These are phyloP conservation scores for Porites rus DNA, from an alignment of 92 coral and sea anemone genomes.

Conservation along the genomic window DNA sequence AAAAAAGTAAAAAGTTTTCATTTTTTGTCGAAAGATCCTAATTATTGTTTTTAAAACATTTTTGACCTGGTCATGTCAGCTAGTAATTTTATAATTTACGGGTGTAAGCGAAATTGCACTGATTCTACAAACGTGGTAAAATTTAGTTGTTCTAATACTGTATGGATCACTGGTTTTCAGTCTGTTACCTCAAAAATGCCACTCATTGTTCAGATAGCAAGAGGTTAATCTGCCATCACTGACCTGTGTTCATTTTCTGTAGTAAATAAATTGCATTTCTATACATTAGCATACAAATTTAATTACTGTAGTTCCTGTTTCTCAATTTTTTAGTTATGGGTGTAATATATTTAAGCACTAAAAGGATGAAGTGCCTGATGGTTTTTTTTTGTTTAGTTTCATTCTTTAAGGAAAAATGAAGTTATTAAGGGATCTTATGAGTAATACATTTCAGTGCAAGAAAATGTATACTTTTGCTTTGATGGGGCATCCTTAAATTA, in stretches of 20 bases:
- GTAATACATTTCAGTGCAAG: too few species aligned
- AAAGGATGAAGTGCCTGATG: too few species aligned
- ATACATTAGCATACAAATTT: conserved; percentile 5
- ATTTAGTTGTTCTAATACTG: background rate
- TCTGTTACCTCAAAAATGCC: background rate
- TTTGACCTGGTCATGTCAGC: too few species aligned
- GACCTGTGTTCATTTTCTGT: background rate
- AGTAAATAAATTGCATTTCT: background rate
- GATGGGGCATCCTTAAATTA: too few species aligned
- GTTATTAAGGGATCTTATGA: too few species aligned
- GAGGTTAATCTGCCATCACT: background rate
- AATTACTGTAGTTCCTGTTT: background rate
- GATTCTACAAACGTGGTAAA: background rate
- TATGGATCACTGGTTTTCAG: background rate
- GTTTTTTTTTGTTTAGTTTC: too few species aligned
- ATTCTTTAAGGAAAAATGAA: too few species aligned
- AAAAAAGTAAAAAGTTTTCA: background rate
- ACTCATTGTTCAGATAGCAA: background rate
- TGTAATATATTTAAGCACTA: background rate
- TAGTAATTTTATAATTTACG: too few species aligned
- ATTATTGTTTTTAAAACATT: too few species aligned
- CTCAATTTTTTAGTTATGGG: background rate
- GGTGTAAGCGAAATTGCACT: background rate
- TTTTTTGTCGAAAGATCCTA: background rate
- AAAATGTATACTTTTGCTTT: too few species aligned